A percentile compares a stretch with the other conserved stretches of the same genome.
phyloP scores from a whole-genome alignment of 2,113 vertebrate species.

The Dolichallabes microphthalmus region DNA sequence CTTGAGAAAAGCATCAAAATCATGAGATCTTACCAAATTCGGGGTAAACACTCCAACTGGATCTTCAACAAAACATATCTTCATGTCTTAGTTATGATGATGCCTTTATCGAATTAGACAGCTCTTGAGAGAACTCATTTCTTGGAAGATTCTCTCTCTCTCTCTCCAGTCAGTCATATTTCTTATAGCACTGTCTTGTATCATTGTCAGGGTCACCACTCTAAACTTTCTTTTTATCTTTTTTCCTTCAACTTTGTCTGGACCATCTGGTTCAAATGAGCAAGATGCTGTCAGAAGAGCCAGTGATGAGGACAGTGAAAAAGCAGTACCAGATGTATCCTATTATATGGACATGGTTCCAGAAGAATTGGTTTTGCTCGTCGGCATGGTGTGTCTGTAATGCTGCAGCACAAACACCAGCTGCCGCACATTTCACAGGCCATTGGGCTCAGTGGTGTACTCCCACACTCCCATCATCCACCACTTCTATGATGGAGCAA shows the following conservation, averaged over 20 bases:
- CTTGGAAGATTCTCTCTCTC: neutral
- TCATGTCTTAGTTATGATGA: neutral
- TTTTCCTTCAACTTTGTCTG: constrained; percentile 38
- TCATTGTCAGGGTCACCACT: neutral
- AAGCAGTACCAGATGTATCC: constrained; percentile 57
- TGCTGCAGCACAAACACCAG: constrained; percentile 54
- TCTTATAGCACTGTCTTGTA: neutral
- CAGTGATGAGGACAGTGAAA: constrained; percentile 48
- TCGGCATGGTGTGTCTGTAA: neutral
- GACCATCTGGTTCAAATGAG: constrained; percentile 50
- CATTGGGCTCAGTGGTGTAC: constrained; percentile 51
- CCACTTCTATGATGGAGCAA: constrained; percentile 20
- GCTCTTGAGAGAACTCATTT: neutral
- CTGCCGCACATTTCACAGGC: constrained; percentile 60
- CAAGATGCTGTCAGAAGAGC: constrained; percentile 43
- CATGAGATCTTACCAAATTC: neutral
- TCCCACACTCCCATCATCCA: constrained; percentile 38
- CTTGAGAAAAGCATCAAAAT: neutral
- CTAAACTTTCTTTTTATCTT: constrained; percentile 13
- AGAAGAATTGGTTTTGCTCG: constrained; percentile 54
- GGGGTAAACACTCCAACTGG: neutral
- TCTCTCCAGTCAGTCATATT: neutral
- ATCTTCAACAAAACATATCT: neutral
- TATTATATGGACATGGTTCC: constrained; percentile 55
- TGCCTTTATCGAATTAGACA: constrained; percentile 1